Percentiles rank a stretch among this genome's conserved stretches.
Evolutionary conservation across 2,797 vertebrate species (phyloP).

Genomic region (Rhabdomys pumilio): DNA sequence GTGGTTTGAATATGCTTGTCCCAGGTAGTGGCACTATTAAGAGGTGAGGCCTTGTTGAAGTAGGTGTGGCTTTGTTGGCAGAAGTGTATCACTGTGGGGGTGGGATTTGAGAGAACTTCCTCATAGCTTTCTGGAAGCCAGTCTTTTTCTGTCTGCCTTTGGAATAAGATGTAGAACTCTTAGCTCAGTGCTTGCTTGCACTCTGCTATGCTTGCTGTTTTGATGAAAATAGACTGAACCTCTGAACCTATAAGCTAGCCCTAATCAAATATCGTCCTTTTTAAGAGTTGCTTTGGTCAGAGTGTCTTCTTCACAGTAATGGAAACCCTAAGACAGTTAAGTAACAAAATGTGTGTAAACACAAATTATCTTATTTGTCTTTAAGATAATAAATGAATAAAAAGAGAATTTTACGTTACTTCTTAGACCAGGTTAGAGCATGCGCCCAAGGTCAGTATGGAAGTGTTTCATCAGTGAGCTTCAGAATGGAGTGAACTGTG

Average conservation of each 20-base stretch:
- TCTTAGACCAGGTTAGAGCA: constrained; percentile 41
- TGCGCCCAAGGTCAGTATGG: constrained; percentile 3
- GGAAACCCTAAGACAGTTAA: not conserved
- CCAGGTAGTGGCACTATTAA: not conserved
- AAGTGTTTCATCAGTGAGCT: constrained; percentile 13
- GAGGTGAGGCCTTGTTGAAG: not conserved
- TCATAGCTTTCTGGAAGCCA: not conserved
- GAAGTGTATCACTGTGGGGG: not conserved
- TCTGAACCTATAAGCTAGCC: not conserved
- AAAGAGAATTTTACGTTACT: constrained; percentile 47
- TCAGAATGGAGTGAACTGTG: constrained; percentile 2
- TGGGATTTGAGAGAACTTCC: not conserved
- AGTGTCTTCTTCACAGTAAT: not conserved
- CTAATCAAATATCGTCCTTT: not conserved
- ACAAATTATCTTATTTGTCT: constrained; percentile 42
- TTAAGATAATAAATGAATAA: constrained; percentile 46
- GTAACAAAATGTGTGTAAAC: constrained; percentile 34
- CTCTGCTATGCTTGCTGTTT: not conserved
- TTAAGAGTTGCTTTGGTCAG: not conserved
- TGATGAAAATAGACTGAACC: not conserved
- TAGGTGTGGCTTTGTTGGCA: not conserved
- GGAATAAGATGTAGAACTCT: not conserved
- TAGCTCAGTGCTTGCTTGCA: not conserved
- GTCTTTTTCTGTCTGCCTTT: not conserved
- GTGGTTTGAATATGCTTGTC: not conserved